Evolutionary conservation across 1,140 invertebrate species (phyloP), one percentile per base, ranked within the genome.

Genomic region (Drosophila orosa): DNA sequence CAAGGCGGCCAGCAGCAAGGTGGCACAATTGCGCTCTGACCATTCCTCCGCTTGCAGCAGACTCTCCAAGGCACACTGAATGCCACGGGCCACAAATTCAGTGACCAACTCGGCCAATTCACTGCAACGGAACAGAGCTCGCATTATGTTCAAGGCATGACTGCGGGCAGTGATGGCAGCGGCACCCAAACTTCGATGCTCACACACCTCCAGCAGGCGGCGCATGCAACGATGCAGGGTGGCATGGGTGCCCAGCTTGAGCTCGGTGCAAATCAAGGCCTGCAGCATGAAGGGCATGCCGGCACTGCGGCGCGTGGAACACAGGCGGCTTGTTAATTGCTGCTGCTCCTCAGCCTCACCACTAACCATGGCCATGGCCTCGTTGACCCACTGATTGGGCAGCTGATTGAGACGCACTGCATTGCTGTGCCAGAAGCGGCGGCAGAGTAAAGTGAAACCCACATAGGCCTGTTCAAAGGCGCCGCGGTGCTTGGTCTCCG

Each of bases 401-500:
- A 97, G 91, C 39, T 93, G 80, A 77, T 95, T 94, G 13, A 97
- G 83, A 0, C 91, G 78, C n/a, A 86, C 35, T 33, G 91, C 80
- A 2, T 93, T 89, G 74, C 92, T 93, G 8, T 92, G 93, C 93
- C 93, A 94, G 37, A 94, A 71, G 42, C 93, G 93, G 15, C 90
- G 86, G 59, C 96, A 95, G 35, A 98, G 92, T 80, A 95, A 94
- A 19, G 94, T 94, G 92, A 98, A 99, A 7, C 97, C 98, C 60
- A 98, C 94, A 92, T 97, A 97, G 6, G 97, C 97, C 92, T 99
- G 96, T 92, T 99, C 98, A 93, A 99, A 99, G 40, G 98, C 98
- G 5, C 98, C 98, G 72, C 98, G 94, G 92, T 99, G 98, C 92
- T 97, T 97, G 0, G 96, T 97, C 91, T 97, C 95, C 3, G 95